Evolutionary conservation across 37 sponge, comb jelly and placozoan genomes (phyloP).

Genomic region (Chondrosia reniformis): DNA sequence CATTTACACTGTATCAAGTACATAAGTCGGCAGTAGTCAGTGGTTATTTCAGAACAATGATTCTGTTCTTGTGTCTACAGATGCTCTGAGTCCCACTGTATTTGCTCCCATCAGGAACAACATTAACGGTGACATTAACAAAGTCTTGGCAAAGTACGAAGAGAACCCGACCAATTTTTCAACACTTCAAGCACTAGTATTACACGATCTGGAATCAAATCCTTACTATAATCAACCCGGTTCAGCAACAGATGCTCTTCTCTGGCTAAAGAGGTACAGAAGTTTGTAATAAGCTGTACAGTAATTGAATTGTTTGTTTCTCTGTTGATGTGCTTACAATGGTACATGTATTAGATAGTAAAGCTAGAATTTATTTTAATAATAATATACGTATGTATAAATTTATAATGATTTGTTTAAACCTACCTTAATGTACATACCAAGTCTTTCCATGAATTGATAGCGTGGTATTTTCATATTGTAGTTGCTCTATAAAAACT

Average conservation of each 20-base stretch:
- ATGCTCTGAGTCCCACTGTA: conserved; percentile 55
- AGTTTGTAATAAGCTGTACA: background rate
- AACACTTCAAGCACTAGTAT: conserved; percentile 72
- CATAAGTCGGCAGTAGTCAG: too few species aligned
- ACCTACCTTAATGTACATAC: too few species aligned
- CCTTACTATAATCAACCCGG: conserved; percentile 36
- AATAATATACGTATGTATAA: background rate
- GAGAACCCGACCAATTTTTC: conserved; percentile 24
- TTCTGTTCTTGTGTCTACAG: conserved; percentile 20
- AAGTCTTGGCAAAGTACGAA: conserved; percentile 43
- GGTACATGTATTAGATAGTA: background rate
- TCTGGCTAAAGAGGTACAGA: conserved; percentile 83
- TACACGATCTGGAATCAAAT: conserved; percentile 40
- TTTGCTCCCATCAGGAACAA: conserved; percentile 87
- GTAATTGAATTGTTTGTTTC: background rate
- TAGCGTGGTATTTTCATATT: too few species aligned
- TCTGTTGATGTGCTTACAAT: conserved; percentile 13
- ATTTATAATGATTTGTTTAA: too few species aligned
- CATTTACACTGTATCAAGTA: too few species aligned
- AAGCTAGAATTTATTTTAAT: background rate
- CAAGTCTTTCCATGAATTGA: too few species aligned
- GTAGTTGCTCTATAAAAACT: too few species aligned
- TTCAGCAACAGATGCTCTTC: conserved; percentile 77
- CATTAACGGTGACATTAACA: conserved; percentile 74
- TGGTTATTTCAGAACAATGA: too few species aligned